Conservation (phyloP, 2,113 vertebrate species). For the Blennius ocellaris region DNA sequence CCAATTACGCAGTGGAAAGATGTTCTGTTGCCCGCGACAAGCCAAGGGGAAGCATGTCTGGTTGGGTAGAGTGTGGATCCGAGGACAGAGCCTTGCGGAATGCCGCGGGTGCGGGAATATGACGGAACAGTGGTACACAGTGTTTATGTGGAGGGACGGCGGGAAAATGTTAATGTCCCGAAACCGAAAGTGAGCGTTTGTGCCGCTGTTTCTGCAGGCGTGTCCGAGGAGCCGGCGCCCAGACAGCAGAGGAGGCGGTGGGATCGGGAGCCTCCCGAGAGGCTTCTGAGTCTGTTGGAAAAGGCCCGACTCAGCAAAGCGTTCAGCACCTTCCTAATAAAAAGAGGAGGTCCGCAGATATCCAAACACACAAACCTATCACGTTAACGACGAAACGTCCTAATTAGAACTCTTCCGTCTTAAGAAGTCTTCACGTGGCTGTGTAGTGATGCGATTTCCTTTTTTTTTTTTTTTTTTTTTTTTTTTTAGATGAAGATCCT, state of each 20-base stretch:
- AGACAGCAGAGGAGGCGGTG: constrained; percentile 83
- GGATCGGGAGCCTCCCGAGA: constrained; percentile 84
- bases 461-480: no score
- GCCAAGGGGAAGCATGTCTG: no score
- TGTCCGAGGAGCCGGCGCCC: constrained; percentile 75
- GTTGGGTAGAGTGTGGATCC: no score
- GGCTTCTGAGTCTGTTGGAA: constrained; percentile 86
- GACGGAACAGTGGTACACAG: neutral
- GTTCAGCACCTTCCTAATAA: constrained; percentile 90
- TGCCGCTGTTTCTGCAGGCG: constrained; percentile 12
- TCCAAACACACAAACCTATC: neutral
- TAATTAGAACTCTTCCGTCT: no score
- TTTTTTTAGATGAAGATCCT: constrained; percentile 75
- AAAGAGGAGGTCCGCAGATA: constrained; percentile 81
- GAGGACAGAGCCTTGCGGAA: no score
- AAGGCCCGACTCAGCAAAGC: constrained; percentile 86
- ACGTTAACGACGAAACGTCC: no score
- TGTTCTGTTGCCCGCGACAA: no score
- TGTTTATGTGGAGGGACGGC: no score
- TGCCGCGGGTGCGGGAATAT: neutral
- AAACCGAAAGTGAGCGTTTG: neutral
- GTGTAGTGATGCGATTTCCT: neutral
- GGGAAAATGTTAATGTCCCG: neutral
- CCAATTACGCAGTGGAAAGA: neutral
- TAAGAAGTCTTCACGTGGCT: no score